These are phyloP conservation scores for Sarcophaga caerulescens DNA, from an alignment of 2,888 invertebrate genomes.

Conservation along the genomic window DNA sequence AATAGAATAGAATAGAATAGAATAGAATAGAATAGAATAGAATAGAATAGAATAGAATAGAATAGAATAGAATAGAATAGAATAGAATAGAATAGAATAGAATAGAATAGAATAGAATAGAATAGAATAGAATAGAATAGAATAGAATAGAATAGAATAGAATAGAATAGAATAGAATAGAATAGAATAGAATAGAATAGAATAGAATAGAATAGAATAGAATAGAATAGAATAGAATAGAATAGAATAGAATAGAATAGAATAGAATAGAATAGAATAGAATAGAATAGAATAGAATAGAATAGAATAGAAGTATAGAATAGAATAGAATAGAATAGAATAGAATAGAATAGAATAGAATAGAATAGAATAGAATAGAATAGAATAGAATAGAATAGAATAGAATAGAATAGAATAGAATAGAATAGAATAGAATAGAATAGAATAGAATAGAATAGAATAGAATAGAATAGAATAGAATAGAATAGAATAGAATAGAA, in stretches of 20 bases:
- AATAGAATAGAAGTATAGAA: constrained; percentile 38
- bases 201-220: constrained; percentile 37
- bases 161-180: constrained; percentile 31
- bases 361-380: constrained; percentile 45
- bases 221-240: constrained; percentile 1
- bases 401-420: too few relatives aligned
- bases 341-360: constrained; percentile 39
- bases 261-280: constrained; percentile 37
- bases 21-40: constrained; percentile 45
- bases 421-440: too few relatives aligned
- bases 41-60: constrained; percentile 30
- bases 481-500: too few relatives aligned
- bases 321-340: constrained; percentile 39
- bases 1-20: constrained; percentile 38
- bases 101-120: constrained; percentile 35
- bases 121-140: constrained; percentile 38
- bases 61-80: constrained; percentile 43
- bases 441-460: too few relatives aligned
- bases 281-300: constrained; percentile 14
- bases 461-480: too few relatives aligned
- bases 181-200: constrained; percentile 41
- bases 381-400: too few relatives aligned
- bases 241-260: constrained; percentile 31
- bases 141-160: constrained; percentile 29
- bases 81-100: constrained; percentile 40